Conservation (phyloP, 2,888 invertebrate genomes). For the Calameuta pallipes region DNA sequence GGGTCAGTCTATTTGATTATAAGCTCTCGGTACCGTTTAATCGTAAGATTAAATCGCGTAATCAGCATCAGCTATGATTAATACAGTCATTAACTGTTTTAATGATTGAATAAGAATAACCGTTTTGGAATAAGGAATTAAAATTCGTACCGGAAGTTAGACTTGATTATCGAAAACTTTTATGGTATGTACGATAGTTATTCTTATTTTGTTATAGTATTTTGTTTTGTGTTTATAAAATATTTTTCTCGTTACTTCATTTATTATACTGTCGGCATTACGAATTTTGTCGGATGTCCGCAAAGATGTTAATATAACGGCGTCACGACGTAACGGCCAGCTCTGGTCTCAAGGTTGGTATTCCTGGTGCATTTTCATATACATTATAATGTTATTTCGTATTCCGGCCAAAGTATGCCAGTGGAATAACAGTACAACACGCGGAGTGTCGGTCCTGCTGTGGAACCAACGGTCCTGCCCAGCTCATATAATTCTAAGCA, state of each 20-base stretch:
- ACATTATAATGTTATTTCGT: slow-evolving; percentile 40
- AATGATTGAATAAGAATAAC: not conserved
- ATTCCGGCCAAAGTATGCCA: slow-evolving; percentile 58
- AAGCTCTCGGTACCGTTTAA: not conserved
- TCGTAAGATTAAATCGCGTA: not conserved
- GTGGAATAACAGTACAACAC: slow-evolving; percentile 55
- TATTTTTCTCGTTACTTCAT: not conserved
- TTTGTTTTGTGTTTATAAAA: not conserved
- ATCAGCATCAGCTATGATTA: not conserved
- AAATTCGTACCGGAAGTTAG: not conserved
- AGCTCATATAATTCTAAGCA: not conserved
- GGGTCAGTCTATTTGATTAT: not conserved
- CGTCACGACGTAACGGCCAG: not conserved
- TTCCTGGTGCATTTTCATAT: slow-evolving; percentile 31
- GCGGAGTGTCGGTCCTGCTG: slow-evolving; percentile 17
- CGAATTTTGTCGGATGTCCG: not conserved
- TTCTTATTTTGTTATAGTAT: not conserved
- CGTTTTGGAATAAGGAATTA: not conserved
- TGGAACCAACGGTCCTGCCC: not conserved
- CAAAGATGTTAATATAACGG: not conserved
- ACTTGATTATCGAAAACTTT: not conserved
- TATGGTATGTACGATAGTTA: not conserved
- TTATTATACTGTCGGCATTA: not conserved
- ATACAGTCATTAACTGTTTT: not conserved
- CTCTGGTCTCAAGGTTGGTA: slow-evolving; percentile 30